Evolutionary conservation across 2,797 vertebrate species (phyloP).

Genomic region (Paedocypris micromegethes): DNA sequence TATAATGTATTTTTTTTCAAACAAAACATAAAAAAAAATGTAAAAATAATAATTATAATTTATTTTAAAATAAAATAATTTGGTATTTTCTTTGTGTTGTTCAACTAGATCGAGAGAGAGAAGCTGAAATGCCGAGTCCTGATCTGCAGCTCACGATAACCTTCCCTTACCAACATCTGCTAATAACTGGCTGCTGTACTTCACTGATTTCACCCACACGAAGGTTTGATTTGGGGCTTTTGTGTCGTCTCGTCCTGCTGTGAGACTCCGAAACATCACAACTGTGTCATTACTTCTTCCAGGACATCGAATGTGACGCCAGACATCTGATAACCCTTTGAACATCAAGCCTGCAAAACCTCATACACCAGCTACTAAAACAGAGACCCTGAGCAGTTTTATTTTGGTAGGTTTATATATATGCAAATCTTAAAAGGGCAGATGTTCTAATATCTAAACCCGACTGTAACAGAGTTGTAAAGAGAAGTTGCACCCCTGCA

Average conservation of each 20-base stretch:
- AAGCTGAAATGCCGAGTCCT: conserved; percentile 66
- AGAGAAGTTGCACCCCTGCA: conserved; percentile 58
- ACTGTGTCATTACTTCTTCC: conserved; percentile 35
- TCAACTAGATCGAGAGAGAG: conserved; percentile 74
- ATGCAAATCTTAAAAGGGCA: background rate
- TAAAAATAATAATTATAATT: no score
- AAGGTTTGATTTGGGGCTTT: conserved; percentile 56
- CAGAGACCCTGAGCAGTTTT: conserved; percentile 70
- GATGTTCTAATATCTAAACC: background rate
- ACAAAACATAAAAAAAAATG: no score
- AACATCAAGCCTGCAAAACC: conserved; percentile 54
- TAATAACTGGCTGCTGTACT: conserved; percentile 77
- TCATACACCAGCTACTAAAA: conserved; percentile 54
- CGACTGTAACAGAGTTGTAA: conserved; percentile 72
- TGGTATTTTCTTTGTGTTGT: no score
- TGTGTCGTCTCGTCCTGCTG: background rate
- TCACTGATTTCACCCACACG: conserved; percentile 65
- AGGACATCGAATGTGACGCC: conserved; percentile 72
- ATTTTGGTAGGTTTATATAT: conserved; percentile 63
- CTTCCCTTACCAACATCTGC: conserved; percentile 73
- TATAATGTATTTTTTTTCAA: no score
- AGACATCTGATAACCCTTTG: conserved; percentile 60
- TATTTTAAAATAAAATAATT: no score
- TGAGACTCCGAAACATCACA: background rate
- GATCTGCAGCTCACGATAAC: conserved; percentile 72